These are phyloP conservation scores for Chloroceryle aenea DNA, from an alignment of 2,113 vertebrate species.

Conservation along the genomic window DNA sequence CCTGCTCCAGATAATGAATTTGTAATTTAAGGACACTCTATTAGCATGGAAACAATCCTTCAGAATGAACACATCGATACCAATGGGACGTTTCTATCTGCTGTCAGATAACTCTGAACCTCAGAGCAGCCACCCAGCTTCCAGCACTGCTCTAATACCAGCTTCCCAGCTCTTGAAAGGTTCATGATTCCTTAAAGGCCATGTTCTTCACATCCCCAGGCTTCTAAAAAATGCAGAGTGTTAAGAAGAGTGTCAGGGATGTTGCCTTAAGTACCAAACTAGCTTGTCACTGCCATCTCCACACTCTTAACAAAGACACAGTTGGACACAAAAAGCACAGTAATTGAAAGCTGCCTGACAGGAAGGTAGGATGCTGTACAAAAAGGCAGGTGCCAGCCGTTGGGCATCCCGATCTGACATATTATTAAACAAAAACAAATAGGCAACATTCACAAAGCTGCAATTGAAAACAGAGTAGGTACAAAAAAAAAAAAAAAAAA, in stretches of 20 bases:
- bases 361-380: slow-evolving; percentile 45
- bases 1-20: neutral
- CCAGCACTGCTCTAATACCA: neutral
- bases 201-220: neutral
- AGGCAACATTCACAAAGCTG: neutral
- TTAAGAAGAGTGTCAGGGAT: slow-evolving; percentile 55
- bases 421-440: slow-evolving; percentile 60
- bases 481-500: slow-evolving; percentile 24
- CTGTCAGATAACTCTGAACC: neutral
- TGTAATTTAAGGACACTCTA: neutral
- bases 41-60: neutral
- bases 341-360: slow-evolving; percentile 66
- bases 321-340: slow-evolving; percentile 56
- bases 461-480: neutral
- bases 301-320: slow-evolving; percentile 56
- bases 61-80: neutral
- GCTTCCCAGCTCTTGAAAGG: neutral
- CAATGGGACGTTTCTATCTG: neutral
- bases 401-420: slow-evolving; percentile 69
- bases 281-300: slow-evolving; percentile 61
- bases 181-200: neutral
- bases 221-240: slow-evolving; percentile 12
- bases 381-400: slow-evolving; percentile 74
- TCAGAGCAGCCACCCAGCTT: neutral
- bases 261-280: slow-evolving; percentile 36